phyloP scores from a whole-genome alignment of 2,797 vertebrate species.

The Lepilemur septentrionalis region DNA sequence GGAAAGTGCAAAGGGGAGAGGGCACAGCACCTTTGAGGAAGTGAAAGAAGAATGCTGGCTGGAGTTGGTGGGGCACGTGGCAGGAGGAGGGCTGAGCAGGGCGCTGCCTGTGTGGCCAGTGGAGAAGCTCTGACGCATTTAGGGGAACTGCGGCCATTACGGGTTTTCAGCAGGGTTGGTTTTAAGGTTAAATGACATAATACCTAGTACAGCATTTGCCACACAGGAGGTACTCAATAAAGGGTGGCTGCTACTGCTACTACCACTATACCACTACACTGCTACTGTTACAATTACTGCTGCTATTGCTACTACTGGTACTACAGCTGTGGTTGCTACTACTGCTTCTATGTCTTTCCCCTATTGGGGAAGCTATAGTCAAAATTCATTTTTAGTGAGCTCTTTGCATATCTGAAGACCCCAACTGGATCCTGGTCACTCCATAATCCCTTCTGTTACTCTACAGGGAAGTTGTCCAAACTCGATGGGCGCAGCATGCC shows the following conservation, averaged over 20 bases:
- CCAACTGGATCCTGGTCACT: background rate
- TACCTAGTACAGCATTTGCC: background rate
- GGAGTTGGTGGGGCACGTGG: background rate
- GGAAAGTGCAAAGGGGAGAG: background rate
- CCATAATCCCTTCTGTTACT: background rate
- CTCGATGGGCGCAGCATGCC: rapidly evolving
- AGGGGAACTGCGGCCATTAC: background rate
- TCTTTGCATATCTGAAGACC: background rate
- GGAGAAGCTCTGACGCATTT: background rate
- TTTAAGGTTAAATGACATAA: background rate
- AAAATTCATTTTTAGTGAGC: background rate
- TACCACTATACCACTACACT: no score
- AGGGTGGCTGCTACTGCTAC: background rate
- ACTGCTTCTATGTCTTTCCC: background rate
- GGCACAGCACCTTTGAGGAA: background rate
- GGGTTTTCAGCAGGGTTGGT: background rate
- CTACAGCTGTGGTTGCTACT: no score
- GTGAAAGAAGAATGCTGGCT: slow-evolving; percentile 11
- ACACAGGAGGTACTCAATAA: background rate
- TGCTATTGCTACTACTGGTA: background rate
- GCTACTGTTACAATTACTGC: no score
- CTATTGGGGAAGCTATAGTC: background rate
- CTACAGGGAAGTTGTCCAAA: background rate
- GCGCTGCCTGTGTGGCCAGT: background rate
- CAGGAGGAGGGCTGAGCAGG: background rate